Evolutionary conservation across 2,888 invertebrate genomes (phyloP), one percentile per base, ranked within the genome.

Genomic region (Phalangium opilio): DNA sequence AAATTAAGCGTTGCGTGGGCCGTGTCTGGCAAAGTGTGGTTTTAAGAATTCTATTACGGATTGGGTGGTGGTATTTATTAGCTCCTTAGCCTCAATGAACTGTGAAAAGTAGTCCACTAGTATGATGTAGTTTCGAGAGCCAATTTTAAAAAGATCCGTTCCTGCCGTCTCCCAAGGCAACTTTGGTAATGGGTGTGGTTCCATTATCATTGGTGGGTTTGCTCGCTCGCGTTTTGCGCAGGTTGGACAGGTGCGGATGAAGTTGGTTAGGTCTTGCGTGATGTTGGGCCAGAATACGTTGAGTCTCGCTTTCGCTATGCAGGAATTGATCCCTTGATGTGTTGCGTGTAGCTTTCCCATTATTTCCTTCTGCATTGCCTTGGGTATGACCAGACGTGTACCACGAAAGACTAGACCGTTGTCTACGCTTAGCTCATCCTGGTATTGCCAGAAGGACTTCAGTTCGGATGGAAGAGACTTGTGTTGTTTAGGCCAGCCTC

Each of bases 71-170:
- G 34, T 43, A 15, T 40, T 10, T 20, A 41, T 20, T 4, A 43
- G 20, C 21, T 33, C 17, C 20, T 44, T 33, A 10, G 40, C 15
- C 15, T 43, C 44, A 33, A 44, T 34, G 34, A 33, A 48, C 17
- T 48, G 43, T n/a, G 42, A 36, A 14, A 47, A 47, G 15, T 47
- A 47, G 32, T 47, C 47, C 10, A 42, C 32, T 4, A 47, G 15
- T 36, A 47, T 19, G 12, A 45, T 27, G 19, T 45, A 45, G 2
- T 33, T 45, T 14, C 15, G 12, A 32, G 34, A 41, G 2, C 34
- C 1, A 4, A 45, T n/a, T 34, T 33, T 32, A 41, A 45, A 45
- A 17, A 45, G 34, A 11, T 41, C 34, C 15, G 40, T 32, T 5
- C 40, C 32, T 40, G 33, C 40, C 14, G 21, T 39, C n/a, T 39